Evolutionary conservation across 2,113 vertebrate species (phyloP), one percentile per base, ranked within the genome.

Genomic region (Microcebus tavaratra): DNA sequence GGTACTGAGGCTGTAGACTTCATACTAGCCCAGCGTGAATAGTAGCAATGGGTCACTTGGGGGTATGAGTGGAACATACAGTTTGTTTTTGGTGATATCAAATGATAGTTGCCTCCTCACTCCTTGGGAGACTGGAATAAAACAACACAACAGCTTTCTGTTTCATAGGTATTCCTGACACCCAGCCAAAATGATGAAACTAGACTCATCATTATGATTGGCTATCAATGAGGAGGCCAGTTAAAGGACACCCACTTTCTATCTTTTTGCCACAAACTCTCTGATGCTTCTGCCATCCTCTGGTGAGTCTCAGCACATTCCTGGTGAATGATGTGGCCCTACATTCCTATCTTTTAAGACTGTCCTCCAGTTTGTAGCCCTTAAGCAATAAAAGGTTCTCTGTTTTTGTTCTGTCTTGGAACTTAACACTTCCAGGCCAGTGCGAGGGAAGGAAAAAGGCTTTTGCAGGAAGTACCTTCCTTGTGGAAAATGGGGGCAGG

Each of bases 121-220:
- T 57, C 20, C 27, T 55, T 90, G 72, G 23, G 8, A 17, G 21
- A 70, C 14, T 92, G 34, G 27, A 88, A 88, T 55, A 67, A 95
- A 88, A 75, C 7, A 59, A 88, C 82, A 78, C 61, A 39, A 42
- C 12, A 73, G 25, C 11, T 83, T 90, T 79, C 3, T 84, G 20
- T 81, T 96, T 96, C 61, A 79, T 81, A 90, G 75, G 13, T 61
- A 61, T 78, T 95, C 48, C 34, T 72, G 15, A 1, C 23, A 93
- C 15, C 21, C 42, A 20, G 14, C 21, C 29, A 72, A 96, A 95
- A 92, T 83, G 36, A 45, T 57, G 17, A 82, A 73, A 92, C 25
- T 61, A 3, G 8, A 70, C 48, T 88, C 15, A 87, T 75, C n/a
- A 76, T 84, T 95, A n/a, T 75, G 31, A 59, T 34, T 91, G 76